Percentiles rank a stretch among this genome's conserved stretches.
Evolutionary conservation across 1,140 invertebrate genomes (phyloP).

Genomic region (Orius insidiosus): DNA sequence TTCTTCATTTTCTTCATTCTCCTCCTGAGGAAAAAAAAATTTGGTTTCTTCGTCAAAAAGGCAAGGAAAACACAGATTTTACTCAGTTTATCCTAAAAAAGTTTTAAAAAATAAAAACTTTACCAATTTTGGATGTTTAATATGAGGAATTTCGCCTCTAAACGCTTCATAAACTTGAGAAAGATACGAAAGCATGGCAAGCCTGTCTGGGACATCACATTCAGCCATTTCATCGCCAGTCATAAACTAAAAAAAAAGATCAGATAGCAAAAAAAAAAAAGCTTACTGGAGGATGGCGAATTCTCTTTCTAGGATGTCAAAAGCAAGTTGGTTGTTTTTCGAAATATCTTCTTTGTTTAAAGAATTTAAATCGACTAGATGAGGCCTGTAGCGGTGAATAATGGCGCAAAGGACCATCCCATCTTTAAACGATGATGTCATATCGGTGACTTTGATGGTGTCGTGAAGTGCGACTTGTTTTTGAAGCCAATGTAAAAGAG

Average conservation of each 20-base stretch:
- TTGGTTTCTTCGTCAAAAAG: not conserved
- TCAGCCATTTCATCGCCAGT: conserved; percentile 61
- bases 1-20: conserved; percentile 14
- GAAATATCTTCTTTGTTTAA: conserved; percentile 42
- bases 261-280: conserved; percentile 1
- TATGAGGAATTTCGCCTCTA: conserved; percentile 61
- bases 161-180: conserved; percentile 75
- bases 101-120: conserved; percentile 1
- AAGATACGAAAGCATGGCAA: conserved; percentile 63
- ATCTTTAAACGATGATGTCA: conserved; percentile 52
- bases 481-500: conserved; percentile 56
- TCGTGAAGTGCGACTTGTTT: conserved; percentile 50
- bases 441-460: conserved; percentile 44
- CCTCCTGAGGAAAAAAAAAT: conserved; percentile 18
- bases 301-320: conserved; percentile 63
- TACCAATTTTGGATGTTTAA: conserved; percentile 58
- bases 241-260: conserved; percentile 38
- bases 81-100: not conserved
- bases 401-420: conserved; percentile 69
- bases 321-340: conserved; percentile 64
- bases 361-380: conserved; percentile 57
- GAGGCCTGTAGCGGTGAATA: conserved; percentile 70
- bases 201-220: conserved; percentile 50
- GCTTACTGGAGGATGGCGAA: conserved; percentile 52
- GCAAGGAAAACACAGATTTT: not conserved